phyloP scores from a whole-genome alignment of 1,140 invertebrate genomes.

The Bilobella aurantiaca region DNA sequence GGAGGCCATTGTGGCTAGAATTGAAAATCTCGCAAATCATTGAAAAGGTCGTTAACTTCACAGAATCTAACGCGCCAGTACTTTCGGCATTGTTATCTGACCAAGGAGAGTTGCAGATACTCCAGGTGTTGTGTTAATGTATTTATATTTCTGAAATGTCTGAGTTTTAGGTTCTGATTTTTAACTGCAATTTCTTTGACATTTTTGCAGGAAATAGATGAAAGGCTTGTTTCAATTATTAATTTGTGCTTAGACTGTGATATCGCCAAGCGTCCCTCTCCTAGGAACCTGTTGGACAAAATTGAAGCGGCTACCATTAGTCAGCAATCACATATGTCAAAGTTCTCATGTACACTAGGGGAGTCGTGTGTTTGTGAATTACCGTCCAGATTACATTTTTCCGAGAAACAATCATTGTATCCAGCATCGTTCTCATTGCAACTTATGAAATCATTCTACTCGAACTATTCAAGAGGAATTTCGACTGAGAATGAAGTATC shows the following conservation, averaged over 20 bases:
- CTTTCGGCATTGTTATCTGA: constrained; percentile 66
- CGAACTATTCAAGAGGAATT: not conserved
- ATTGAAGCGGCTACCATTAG: not conserved
- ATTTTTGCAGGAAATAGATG: constrained; percentile 16
- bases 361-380: not conserved
- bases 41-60: constrained; percentile 60
- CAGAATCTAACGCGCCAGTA: constrained; percentile 50
- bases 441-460: not conserved
- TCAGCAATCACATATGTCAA: not conserved
- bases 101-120: constrained; percentile 55
- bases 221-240: constrained; percentile 27
- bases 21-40: constrained; percentile 61
- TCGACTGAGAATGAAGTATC: not conserved
- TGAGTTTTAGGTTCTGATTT: not conserved
- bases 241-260: constrained; percentile 34
- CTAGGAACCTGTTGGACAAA: constrained; percentile 16
- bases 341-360: not conserved
- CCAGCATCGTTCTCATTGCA: not conserved
- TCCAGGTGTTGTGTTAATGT: constrained; percentile 45
- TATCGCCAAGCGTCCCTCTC: constrained; percentile 28
- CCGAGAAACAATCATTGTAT: not conserved
- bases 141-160: not conserved
- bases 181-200: constrained; percentile 9
- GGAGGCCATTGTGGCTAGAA: constrained; percentile 52
- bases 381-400: not conserved